Base-by-base conservation (phyloP, 2,888 invertebrate species). In the Dicyrtomina minuta region DNA sequence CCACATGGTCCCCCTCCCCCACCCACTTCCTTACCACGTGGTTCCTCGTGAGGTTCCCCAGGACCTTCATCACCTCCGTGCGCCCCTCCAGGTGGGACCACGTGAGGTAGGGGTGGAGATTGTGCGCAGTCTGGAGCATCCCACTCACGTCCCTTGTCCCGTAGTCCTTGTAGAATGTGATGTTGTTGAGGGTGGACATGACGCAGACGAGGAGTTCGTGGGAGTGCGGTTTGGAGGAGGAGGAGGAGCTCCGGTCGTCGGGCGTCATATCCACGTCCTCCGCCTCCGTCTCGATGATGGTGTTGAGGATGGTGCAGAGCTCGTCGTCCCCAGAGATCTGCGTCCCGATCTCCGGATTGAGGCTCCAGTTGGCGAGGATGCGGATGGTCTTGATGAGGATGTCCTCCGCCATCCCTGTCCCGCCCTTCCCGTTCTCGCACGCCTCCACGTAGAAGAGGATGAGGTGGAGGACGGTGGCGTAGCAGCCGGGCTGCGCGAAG, bases 41-140 rank as follows among this genome's bases (percentile, higher is more conserved):
- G 64, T 74, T 78, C 27, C 78, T 67, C 6, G 75, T 78, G 39
- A 78, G 66, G 62, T 78, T 78, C 51, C 78, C 78, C 56, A 78
- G 70, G 26, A 78, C 78, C 68, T 76, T 75, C 72, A 77, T 74
- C 39, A 74, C 70, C 65, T 78, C 78, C 15, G 73, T 72, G 39
- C 74, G 68, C 33, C 74, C 74, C 8, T 78, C 77, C 58, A 75
- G 24, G 62, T 75, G 74, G 44, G 76, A 71, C 67, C 67, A 68
- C 20, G 68, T 71, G 13, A 77, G 61, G 68, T 74, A 75, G 22
- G 56, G 56, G 24, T 49, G 55, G 5, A 66, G 56, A 49, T 66
- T 59, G 39, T 24, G 33, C 3, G 58, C 10, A 24, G 13, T 46
- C 24, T 43, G 2, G 5, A 69, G 15, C n/a, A 22, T 22, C 66